These are phyloP conservation scores for Sus cebifrons DNA, from an alignment of 2,797 vertebrate genomes.

Conservation along the genomic window DNA sequence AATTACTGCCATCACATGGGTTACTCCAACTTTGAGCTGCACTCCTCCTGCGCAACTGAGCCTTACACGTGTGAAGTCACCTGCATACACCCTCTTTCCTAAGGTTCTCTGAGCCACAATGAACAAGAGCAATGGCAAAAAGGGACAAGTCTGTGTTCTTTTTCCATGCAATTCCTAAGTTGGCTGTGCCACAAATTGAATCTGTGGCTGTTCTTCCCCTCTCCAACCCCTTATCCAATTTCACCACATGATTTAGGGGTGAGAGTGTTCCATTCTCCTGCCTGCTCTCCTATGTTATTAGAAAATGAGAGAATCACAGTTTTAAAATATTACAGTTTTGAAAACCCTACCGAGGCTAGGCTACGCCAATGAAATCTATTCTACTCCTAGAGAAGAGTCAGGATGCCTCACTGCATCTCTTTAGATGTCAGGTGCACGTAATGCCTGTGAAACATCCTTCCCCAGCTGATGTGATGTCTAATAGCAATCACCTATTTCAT, in stretches of 20 bases:
- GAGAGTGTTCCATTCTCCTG: background rate
- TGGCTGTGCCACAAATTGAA: conserved; percentile 4
- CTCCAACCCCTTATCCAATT: background rate
- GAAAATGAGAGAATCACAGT: conserved; percentile 4
- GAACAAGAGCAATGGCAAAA: background rate
- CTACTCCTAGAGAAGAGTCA: background rate
- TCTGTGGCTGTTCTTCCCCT: background rate
- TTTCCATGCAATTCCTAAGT: background rate
- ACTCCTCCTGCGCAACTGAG: background rate
- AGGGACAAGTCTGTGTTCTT: background rate
- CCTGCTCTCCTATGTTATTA: background rate
- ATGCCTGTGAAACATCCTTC: no score
- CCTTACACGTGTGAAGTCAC: background rate
- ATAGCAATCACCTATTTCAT: background rate
- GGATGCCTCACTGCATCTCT: background rate
- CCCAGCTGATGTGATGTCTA: background rate
- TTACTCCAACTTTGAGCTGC: background rate
- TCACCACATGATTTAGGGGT: conserved; percentile 41
- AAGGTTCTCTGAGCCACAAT: background rate
- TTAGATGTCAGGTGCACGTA: background rate
- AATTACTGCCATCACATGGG: background rate
- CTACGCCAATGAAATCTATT: background rate
- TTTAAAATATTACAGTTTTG: conserved; percentile 12
- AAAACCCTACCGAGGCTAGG: background rate
- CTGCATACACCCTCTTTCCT: background rate